A percentile compares a stretch with the other conserved stretches of the same genome.
Conservation (phyloP, 2,797 vertebrate species). For the Loriculus beryllinus region DNA sequence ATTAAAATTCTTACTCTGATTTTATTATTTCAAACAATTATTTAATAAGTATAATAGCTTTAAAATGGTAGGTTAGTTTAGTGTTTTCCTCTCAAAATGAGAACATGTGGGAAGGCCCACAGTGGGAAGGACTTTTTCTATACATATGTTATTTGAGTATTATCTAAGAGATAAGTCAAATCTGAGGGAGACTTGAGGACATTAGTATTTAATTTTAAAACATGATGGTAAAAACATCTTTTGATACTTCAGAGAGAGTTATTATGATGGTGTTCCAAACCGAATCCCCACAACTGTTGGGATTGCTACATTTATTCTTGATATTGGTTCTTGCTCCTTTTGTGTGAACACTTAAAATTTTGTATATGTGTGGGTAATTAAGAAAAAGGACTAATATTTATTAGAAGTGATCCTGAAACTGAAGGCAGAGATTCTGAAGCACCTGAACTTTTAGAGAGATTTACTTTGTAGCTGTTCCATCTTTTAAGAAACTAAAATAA, state of each 20-base stretch:
- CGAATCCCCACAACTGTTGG: neutral
- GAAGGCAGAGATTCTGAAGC: neutral
- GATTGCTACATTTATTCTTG: neutral
- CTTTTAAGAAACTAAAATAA: neutral
- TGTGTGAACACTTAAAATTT: constrained; percentile 28
- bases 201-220: neutral
- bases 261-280: neutral
- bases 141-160: neutral
- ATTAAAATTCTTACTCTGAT: constrained; percentile 33
- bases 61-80: constrained; percentile 16
- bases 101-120: neutral
- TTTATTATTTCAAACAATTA: constrained; percentile 50
- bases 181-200: neutral
- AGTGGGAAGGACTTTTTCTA: neutral
- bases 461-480: neutral
- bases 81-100: neutral
- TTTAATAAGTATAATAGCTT: constrained; percentile 23
- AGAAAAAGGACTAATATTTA: constrained; percentile 6
- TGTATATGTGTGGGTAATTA: constrained; percentile 34
- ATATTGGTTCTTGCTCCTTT: constrained; percentile 14
- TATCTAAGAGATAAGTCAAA: neutral
- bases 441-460: neutral
- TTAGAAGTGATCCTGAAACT: neutral
- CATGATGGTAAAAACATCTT: neutral
- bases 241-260: neutral